Conservation (phyloP, 1,140 invertebrate species). For the Drosophila arawakana region DNA sequence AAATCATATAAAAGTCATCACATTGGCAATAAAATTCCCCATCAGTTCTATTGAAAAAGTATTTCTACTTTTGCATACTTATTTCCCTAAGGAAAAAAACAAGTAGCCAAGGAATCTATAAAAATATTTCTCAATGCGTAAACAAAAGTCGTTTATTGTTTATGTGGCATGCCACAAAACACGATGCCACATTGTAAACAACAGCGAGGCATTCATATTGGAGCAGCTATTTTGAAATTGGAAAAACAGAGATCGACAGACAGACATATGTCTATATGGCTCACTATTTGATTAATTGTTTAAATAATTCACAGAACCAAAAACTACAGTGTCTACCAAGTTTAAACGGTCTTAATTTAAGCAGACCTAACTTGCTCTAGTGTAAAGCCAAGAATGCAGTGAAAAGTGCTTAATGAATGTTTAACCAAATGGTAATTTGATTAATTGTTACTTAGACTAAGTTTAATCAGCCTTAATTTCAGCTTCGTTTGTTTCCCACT, state of each 20-base stretch:
- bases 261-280: background rate
- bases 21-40: background rate
- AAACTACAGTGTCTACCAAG: no score
- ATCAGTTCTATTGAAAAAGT: conserved; percentile 3
- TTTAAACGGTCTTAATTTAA: no score
- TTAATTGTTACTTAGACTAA: background rate
- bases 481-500: no score
- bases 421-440: conserved; percentile 1
- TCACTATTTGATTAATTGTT: conserved; percentile 16
- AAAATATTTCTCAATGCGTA: conserved; percentile 50
- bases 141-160: conserved; percentile 68
- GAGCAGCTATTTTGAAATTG: conserved; percentile 13
- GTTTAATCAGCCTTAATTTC: no score
- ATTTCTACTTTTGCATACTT: conserved; percentile 16
- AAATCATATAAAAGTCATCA: background rate
- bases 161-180: conserved; percentile 49
- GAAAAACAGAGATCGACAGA: background rate
- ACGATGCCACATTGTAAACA: conserved; percentile 54
- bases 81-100: conserved; percentile 25
- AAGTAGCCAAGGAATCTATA: conserved; percentile 5
- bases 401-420: no score
- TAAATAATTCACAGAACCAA: background rate
- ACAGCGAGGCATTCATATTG: conserved; percentile 57
- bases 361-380: no score
- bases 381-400: no score